A percentile compares a stretch with the other conserved stretches of the same genome.
phyloP scores from a whole-genome alignment of 2,888 invertebrate genomes.

The Standfussiana lucernea region DNA sequence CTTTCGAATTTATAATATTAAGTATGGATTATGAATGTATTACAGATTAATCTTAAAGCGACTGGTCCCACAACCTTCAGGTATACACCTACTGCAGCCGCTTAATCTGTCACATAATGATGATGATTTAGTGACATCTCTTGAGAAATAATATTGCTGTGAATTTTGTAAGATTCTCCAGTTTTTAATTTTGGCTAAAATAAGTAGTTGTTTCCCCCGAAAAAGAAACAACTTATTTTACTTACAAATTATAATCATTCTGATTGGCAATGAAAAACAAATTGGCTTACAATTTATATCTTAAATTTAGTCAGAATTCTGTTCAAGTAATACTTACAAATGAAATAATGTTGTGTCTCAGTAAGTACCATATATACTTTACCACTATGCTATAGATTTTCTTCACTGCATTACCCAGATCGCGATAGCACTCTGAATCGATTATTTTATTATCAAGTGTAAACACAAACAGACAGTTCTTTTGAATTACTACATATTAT shows the following conservation, averaged over 20 bases:
- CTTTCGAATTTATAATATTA: too few species aligned
- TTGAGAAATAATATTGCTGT: conserved; percentile 1
- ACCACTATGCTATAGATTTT: not conserved
- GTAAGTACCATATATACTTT: not conserved
- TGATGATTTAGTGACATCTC: conserved; percentile 16
- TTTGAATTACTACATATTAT: not conserved
- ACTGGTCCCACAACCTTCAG: conserved; percentile 12
- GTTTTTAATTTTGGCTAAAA: not conserved
- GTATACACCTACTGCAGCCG: not conserved
- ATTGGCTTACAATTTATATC: not conserved
- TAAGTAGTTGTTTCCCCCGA: not conserved
- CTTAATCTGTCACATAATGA: conserved; percentile 20
- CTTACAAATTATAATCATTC: not conserved
- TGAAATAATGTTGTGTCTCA: not conserved
- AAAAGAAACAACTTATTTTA: not conserved
- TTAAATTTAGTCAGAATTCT: not conserved
- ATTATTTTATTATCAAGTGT: not conserved
- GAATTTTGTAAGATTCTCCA: not conserved
- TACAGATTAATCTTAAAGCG: conserved; percentile 37
- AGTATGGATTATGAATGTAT: conserved; percentile 6
- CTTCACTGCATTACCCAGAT: not conserved
- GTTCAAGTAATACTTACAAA: not conserved
- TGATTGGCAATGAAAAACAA: not conserved
- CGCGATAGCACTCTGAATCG: not conserved
- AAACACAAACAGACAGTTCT: not conserved